Conservation (phyloP, 2,113 vertebrate genomes). For the western clawed frog (Xenopus tropicalis) region UCB_Xtro_10.0 CM004445.2:80228501-80229000, state of each 20-base stretch:
- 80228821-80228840: conserved; percentile 20
- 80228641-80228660: background rate
- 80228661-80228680: conserved; percentile 24
- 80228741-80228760: conserved; percentile 24
- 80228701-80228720: conserved; percentile 20
- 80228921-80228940: too few species aligned
- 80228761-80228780: conserved; percentile 26
- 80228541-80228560: too few species aligned
- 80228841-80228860: conserved; percentile 24
- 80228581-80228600: too few species aligned
- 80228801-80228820: conserved; percentile 11
- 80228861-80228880: conserved; percentile 20
- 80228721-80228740: conserved; percentile 21
- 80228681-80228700: conserved; percentile 19
- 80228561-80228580: too few species aligned
- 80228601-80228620: too few species aligned
- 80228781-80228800: conserved; percentile 30
- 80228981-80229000: too few species aligned
- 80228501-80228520: too few species aligned
- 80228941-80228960: too few species aligned
- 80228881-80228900: background rate
- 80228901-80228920: background rate
- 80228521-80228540: too few species aligned
- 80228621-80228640: background rate
- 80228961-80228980: too few species aligned